Evolutionary conservation across 2,888 invertebrate genomes (phyloP).

Genomic region (Aquatica leii): DNA sequence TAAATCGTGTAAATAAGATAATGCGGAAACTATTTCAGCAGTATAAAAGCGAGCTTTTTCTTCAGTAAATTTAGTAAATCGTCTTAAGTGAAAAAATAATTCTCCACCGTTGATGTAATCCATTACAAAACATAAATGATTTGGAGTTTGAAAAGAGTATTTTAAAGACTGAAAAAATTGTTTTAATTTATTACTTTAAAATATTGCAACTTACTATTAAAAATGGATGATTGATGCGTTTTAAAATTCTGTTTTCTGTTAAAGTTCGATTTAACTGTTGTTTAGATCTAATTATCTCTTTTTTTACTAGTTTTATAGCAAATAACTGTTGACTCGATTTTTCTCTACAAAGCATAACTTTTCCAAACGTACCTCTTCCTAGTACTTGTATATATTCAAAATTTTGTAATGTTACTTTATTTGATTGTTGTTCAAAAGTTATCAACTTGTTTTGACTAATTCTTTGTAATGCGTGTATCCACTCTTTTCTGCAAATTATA

Average conservation of each 20-base stretch:
- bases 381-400: conserved; percentile 5
- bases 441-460: too few species aligned
- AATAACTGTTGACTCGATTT: not conserved
- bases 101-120: conserved; percentile 10
- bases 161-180: conserved; percentile 3
- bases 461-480: not conserved
- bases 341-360: conserved; percentile 13
- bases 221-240: conserved; percentile 7
- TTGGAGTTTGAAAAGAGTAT: conserved; percentile 9
- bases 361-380: conserved; percentile 13
- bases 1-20: not conserved
- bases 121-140: conserved; percentile 11
- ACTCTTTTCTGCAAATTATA: not conserved
- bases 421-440: not conserved
- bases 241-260: conserved; percentile 9
- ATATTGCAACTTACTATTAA: not conserved
- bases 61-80: not conserved
- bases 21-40: conserved; percentile 10
- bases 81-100: not conserved
- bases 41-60: conserved; percentile 6
- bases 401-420: not conserved
- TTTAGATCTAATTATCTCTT: conserved; percentile 3
- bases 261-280: not conserved
- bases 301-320: conserved; percentile 12
- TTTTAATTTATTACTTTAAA: not conserved